Conservation (phyloP, 2,888 invertebrate genomes). For the Drosophila peninsularis region DNA sequence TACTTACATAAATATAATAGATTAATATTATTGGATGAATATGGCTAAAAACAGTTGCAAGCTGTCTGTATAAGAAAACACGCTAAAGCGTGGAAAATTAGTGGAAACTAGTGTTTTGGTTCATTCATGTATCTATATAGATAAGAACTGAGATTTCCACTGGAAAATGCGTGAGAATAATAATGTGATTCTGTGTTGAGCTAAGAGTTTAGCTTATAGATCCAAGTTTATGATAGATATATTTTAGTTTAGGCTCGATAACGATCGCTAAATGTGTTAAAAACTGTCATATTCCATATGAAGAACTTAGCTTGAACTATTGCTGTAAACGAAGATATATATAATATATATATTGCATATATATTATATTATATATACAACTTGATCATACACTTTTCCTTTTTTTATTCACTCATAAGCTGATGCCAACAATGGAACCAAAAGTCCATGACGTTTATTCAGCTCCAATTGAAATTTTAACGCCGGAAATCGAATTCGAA, state of each 20-base stretch:
- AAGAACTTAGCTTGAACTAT: too few species aligned
- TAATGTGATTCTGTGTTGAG: too few species aligned
- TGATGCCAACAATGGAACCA: constrained; percentile 25
- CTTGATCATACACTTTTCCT: neutral
- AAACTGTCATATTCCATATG: too few species aligned
- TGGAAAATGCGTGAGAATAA: too few species aligned
- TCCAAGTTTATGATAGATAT: too few species aligned
- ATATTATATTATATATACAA: neutral
- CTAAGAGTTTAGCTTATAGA: too few species aligned
- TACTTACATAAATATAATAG: neutral
- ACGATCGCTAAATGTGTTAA: too few species aligned
- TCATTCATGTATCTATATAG: neutral
- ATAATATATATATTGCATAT: too few species aligned
- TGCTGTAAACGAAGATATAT: too few species aligned
- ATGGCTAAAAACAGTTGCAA: neutral
- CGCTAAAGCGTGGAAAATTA: neutral
- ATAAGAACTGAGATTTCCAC: too few species aligned
- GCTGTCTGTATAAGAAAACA: neutral
- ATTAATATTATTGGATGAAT: neutral
- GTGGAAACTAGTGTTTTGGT: neutral
- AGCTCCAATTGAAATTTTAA: constrained; percentile 37
- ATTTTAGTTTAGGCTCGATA: too few species aligned
- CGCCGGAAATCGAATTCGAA: constrained; percentile 68
- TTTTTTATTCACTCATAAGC: neutral
- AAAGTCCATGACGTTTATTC: constrained; percentile 31